A percentile compares a stretch with the other conserved stretches of the same genome.
phyloP scores from a whole-genome alignment of 2,888 invertebrate species.

The Caenorhabditis zanzibari region DNA sequence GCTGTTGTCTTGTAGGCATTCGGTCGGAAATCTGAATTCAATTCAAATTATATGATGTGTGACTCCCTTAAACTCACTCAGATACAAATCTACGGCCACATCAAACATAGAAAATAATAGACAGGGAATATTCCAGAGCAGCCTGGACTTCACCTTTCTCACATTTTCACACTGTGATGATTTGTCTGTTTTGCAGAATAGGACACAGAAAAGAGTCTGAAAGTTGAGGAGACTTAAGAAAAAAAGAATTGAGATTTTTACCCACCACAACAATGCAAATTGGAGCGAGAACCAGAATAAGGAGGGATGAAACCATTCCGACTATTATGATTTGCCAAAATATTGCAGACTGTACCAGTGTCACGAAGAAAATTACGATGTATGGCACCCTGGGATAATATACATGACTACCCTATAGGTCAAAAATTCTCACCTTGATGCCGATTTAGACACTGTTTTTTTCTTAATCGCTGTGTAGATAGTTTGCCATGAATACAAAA shows the following conservation, averaged over 20 bases:
- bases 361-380: slow-evolving; percentile 20
- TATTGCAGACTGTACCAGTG: slow-evolving; percentile 19
- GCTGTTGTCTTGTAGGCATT: slow-evolving; percentile 27
- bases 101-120: slow-evolving; percentile 30
- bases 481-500: slow-evolving; percentile 30
- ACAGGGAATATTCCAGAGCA: slow-evolving; percentile 53
- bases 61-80: slow-evolving; percentile 10
- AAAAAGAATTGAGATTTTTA: neutral
- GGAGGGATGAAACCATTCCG: slow-evolving; percentile 13
- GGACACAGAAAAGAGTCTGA: neutral
- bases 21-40: slow-evolving; percentile 11
- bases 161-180: slow-evolving; percentile 19
- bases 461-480: slow-evolving; percentile 23
- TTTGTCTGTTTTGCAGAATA: slow-evolving; percentile 23
- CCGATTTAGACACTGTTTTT: slow-evolving; percentile 6
- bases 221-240: neutral
- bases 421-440: neutral
- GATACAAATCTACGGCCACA: neutral
- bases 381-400: slow-evolving; percentile 21
- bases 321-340: slow-evolving; percentile 37
- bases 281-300: slow-evolving; percentile 41
- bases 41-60: neutral
- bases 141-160: slow-evolving; percentile 21
- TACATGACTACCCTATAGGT: neutral
- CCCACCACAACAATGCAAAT: slow-evolving; percentile 10